Base-by-base conservation (phyloP, 2,113 vertebrate genomes). In the Clarias gariepinus region DNA sequence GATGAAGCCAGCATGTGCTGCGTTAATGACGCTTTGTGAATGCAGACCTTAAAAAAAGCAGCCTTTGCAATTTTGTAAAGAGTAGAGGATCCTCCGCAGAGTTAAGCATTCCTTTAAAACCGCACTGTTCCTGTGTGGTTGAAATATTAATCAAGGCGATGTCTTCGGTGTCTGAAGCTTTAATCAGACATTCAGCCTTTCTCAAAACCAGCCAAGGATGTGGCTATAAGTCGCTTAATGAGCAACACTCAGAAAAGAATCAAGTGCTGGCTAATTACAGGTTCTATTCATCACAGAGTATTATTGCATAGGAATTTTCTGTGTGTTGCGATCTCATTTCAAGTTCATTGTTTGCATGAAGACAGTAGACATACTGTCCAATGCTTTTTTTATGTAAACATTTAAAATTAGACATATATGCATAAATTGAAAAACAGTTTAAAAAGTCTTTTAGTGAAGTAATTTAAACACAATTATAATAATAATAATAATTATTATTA, bases 91-190 rank as follows among this genome's bases (percentile, higher is more conserved):
- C 83, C 87, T 88, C 81, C 69, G 53, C 71, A 79, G 83, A 81
- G 57, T 83, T 15, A 36, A 66, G 69, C 88, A 88, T 89, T 89
- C 87, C 71, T 88, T 84, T 84, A 85, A 88, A 88, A 82, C 80
- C 58, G 13, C 88, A 66, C 80, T 77, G 74, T 81, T 77, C 81
- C 60, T 84, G 84, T 58, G 61, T 79, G 86, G 78, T 85, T 90
- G 64, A 90, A 91, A 91, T 90, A 91, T 88, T 87, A 89, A 89
- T 88, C 85, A 89, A 84, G 88, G 83, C 85, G 71, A 88, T 81
- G 84, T 89, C 87, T 89, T 89, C 71, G 78, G 84, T 76, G 79
- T 90, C 90, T 84, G n/a, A n/a, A 86, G 85, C 88, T 90, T 90
- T 90, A 91, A 90, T 90, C 89, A 91, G 79, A 88, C 82, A 87